A percentile compares a stretch with the other conserved stretches of the same genome.
Evolutionary conservation across 2,113 vertebrate species (phyloP).

Genomic region (western clawed frog (Xenopus tropicalis)): DNA sequence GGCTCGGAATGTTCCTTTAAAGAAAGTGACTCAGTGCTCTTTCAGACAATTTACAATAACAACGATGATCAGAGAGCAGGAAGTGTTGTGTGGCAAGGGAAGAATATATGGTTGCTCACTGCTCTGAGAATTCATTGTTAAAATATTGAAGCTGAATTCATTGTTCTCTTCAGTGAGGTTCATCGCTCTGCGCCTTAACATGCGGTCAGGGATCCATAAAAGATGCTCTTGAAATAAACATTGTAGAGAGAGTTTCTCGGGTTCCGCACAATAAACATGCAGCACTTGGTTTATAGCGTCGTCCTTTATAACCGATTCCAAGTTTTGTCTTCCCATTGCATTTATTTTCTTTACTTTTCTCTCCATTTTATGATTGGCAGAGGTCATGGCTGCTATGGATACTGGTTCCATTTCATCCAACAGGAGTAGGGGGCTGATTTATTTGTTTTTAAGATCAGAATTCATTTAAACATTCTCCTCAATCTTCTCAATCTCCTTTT

Average conservation of each 20-base stretch:
- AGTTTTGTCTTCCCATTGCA: background rate
- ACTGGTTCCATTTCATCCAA: too few relatives aligned
- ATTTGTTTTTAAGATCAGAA: too few relatives aligned
- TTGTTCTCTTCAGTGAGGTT: constrained; percentile 26
- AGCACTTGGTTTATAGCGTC: background rate
- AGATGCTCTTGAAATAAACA: constrained; percentile 5
- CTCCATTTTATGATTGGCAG: too few relatives aligned
- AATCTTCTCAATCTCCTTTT: too few relatives aligned
- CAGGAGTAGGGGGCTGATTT: too few relatives aligned
- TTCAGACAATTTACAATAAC: too few relatives aligned
- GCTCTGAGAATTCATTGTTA: constrained; percentile 21
- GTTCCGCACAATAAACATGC: constrained; percentile 7
- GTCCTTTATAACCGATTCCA: constrained; percentile 11
- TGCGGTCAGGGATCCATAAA: constrained; percentile 20
- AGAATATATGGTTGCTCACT: constrained; percentile 18
- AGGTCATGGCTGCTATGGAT: too few relatives aligned
- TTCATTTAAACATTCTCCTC: too few relatives aligned
- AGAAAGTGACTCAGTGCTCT: too few relatives aligned
- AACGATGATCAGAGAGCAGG: too few relatives aligned
- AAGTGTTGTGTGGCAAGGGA: background rate
- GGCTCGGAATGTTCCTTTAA: too few relatives aligned
- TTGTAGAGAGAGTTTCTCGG: background rate
- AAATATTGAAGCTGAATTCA: constrained; percentile 45
- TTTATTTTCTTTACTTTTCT: too few relatives aligned
- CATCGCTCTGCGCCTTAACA: constrained; percentile 29